Base-by-base conservation (phyloP, 2,888 invertebrate species). In the Druceiella hillmani region DNA sequence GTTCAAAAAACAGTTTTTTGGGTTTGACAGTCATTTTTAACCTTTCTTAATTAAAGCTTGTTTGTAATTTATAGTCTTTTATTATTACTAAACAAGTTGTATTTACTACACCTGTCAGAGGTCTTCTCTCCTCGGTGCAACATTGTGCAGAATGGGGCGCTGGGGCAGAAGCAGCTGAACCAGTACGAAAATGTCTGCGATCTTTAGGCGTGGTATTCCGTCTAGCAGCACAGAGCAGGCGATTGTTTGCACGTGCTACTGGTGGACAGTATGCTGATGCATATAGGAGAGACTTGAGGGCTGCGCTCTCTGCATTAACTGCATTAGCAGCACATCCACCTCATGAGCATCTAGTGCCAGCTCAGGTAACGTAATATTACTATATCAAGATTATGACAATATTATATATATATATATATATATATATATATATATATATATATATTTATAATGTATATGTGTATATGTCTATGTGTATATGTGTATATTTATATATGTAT, bases 171-270 rank as follows among this genome's bases (percentile, higher is more conserved):
- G 85, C 87, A 27, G 90, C 91, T 44, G 90, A 92, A 53, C 86
- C 90, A 0, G 88, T 93, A 42, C 83, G 89, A 57, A 91, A 89
- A 55, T 91, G 91, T 55, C 88, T 92, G 42, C 82, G 87, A 38
- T 91, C 92, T 0, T 68, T 94, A 28, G 93, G 93, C 56, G 92
- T 91, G 44, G 89, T 95, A 49, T 91, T 94, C 63, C 87, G 93
- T 46, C 78, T 95, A 51, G 87, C 94, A 2, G 92, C 94, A 22
- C 87, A 93, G 51, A 94, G 93, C 26, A 74, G 91, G 4, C 61
- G 87, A 24, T 57, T 92, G 24, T 92, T 91, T 66, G 81, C 88
- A 0, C 74, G 88, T 11, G 91, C 91, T 0, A 91, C 89, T 0
- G 88, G 87, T 5, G 90, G 89, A 0, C 86, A 89, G 60, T 88